Evolutionary conservation across 2,113 vertebrate genomes (phyloP), one percentile per base, ranked within the genome.

Genomic region (Dasyurus viverrinus): DNA sequence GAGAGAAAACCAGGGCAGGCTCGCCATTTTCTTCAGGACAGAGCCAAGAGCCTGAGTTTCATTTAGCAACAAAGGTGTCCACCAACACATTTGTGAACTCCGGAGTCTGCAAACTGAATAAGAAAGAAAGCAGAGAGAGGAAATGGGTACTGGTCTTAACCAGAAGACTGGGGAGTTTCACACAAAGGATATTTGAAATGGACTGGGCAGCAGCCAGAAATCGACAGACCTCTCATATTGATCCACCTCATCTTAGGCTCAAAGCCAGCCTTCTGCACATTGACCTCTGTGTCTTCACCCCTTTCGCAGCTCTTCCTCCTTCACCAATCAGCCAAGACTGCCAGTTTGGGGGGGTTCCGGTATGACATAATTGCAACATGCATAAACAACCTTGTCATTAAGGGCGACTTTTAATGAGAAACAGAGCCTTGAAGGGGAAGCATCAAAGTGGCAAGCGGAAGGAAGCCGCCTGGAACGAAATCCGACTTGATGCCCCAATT

Each of bases 401-500:
- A 98, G 98, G 97, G 98, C 98, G 97, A 98, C 97, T 97, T 98
- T 98, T 99, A 99, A 99, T 99, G 98, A 99, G 98, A 99, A 99
- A 98, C 99, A 99, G 99, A 99, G 97, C 98, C 98, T 96, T 90
- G 94, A 98, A 98, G 94, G 97, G 98, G 98, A 98, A 98, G 98
- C 99, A 99, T 99, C 99, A 99, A 99, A 99, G 98, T 98, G 98
- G 98, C 98, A 98, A 97, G 97, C 98, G 99, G 99, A 98, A 99
- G 99, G 99, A 99, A 99, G 98, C 98, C 97, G 98, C 99, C 98
- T 99, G 98, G 98, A 99, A 99, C 96, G 97, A 98, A 99, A 99
- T 98, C 98, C 98, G 98, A 98, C 99, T 99, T 98, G 99, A 99
- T 99, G 98, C 98, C 98, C 98, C 99, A 99, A 99, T 99, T 99